Evolutionary conservation across 2,797 vertebrate genomes (phyloP), one percentile per base, ranked within the genome.

Genomic region (Antennarius maculatus): DNA sequence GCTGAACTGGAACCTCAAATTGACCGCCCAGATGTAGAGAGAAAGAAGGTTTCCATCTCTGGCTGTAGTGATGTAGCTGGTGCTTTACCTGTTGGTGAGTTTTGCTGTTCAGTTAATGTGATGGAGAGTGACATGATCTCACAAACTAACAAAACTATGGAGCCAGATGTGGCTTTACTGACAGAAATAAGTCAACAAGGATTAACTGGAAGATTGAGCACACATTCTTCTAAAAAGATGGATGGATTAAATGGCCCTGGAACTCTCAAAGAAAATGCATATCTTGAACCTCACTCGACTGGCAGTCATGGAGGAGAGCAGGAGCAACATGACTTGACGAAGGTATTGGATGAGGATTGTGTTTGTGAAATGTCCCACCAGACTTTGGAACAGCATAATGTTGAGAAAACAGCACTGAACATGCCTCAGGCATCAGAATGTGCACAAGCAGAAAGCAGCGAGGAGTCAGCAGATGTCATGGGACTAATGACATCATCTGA

Each of bases 351-450:
- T 73, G 67, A 64, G 61, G 31, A 42, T 56, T 9, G n/a, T 12
- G 57, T 53, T 77, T 66, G 79, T 77, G 77, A 87, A 85, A 80
- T 62, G 64, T 51, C 73, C 61, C 39, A 68, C 67, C 86, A 89
- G 82, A 85, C 76, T 61, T 50, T 49, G 65, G 79, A 79, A 54
- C 69, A 66, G 56, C 61, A 42, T 8, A 28, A 77, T 69, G 66
- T 67, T 50, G 77, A 86, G 79, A 80, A 61, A 43, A 69, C 61
- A 46, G 70, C 17, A 3, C 43, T 49, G 68, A 79, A 56, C 6
- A 28, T 45, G 66, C 77, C 61, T 63, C 76, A 58, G 27, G 55
- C 45, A 74, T 78, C 71, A 29, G 66, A 83, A 77, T 76, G 60
- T 72, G 37, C 66, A 80, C 50, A 74, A 65, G 64, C 23, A 48